Percentiles rank a stretch among this genome's conserved stretches.
phyloP scores from a whole-genome alignment of 2,113 vertebrate species.

The Seriola rivoliana region DNA sequence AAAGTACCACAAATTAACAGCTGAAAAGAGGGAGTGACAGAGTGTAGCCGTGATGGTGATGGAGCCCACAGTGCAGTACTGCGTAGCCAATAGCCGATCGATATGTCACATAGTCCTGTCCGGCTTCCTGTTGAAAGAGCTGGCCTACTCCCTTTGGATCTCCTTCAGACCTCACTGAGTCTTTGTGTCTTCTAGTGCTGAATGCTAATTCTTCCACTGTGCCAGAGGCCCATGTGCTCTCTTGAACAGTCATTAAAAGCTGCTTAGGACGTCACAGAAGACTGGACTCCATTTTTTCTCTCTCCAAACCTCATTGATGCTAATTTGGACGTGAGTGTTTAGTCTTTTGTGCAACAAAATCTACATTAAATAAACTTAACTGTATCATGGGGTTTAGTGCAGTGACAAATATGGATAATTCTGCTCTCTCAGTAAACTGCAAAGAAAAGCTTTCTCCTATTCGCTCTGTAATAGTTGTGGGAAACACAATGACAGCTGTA shows the following conservation, averaged over 20 bases:
- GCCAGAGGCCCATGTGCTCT: conserved; percentile 37
- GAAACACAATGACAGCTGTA: background rate
- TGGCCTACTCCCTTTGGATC: conserved; percentile 53
- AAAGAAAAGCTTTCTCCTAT: background rate
- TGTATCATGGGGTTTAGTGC: conserved; percentile 11
- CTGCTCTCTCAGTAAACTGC: background rate
- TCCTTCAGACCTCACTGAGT: conserved; percentile 77
- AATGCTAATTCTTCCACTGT: conserved; percentile 69
- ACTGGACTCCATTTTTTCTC: conserved; percentile 20
- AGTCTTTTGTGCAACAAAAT: conserved; percentile 36
- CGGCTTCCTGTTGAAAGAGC: conserved; percentile 43
- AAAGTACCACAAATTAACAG: conserved; percentile 68
- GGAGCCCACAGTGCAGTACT: conserved; percentile 68
- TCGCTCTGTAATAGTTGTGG: background rate
- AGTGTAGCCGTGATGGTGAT: conserved; percentile 56
- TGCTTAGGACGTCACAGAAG: conserved; percentile 59
- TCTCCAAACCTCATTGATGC: conserved; percentile 19
- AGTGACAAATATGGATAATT: conserved; percentile 10
- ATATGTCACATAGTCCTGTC: conserved; percentile 73
- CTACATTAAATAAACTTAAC: conserved; percentile 45
- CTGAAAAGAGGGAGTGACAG: conserved; percentile 74
- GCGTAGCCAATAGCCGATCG: conserved; percentile 67
- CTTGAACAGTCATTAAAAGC: conserved; percentile 61
- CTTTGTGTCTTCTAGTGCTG: conserved; percentile 48
- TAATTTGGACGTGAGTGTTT: conserved; percentile 41